phyloP scores from a whole-genome alignment of 2,113 vertebrate species.

The Petaurus breviceps region DNA sequence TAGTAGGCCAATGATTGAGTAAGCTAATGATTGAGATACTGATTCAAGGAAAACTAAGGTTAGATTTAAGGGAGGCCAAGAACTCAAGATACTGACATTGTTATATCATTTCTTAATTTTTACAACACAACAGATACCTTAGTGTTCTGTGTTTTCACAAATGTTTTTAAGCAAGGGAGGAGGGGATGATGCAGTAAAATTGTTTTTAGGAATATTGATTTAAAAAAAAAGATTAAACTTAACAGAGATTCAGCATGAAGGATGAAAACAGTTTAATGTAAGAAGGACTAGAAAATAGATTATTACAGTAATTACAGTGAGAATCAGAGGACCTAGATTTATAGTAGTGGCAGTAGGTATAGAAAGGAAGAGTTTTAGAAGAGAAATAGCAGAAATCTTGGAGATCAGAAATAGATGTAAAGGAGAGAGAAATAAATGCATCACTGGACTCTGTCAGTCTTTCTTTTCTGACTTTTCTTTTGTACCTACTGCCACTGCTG shows the following conservation, averaged over 20 bases:
- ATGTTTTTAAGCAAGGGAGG: neutral
- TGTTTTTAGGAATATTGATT: neutral
- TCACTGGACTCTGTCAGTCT: neutral
- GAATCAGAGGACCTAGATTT: neutral
- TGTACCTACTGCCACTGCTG: neutral
- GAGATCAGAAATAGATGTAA: neutral
- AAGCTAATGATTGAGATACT: neutral
- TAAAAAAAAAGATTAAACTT: neutral
- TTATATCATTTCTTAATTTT: neutral
- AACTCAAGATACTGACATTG: neutral
- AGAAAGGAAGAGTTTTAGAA: neutral
- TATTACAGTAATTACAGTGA: neutral
- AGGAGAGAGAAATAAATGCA: neutral
- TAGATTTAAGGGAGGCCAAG: neutral
- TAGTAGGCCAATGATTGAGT: neutral
- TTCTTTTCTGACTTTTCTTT: neutral
- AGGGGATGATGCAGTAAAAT: neutral
- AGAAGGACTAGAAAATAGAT: neutral
- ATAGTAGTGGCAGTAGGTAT: neutral
- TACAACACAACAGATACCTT: neutral
- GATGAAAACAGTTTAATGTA: neutral
- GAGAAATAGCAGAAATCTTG: rapidly evolving
- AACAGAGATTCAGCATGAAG: neutral
- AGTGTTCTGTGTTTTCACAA: neutral
- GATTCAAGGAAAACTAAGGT: neutral